Evolutionary conservation across 2,113 vertebrate genomes (phyloP), one percentile per base, ranked within the genome.

Genomic region (Azemiops feae): DNA sequence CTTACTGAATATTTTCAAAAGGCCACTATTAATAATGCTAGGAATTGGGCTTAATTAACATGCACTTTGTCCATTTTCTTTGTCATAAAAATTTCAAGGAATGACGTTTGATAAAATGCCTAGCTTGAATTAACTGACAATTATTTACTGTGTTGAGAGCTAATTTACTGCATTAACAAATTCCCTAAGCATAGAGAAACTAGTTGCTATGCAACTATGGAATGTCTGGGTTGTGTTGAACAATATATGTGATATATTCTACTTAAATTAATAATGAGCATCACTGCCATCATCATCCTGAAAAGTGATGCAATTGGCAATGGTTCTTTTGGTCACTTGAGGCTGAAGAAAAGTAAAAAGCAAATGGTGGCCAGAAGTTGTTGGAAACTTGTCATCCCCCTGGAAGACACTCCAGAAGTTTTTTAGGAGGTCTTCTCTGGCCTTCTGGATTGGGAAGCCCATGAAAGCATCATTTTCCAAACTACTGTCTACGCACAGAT

Each of bases 121-220:
- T 45, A 39, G 74, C 93, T 92, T 89, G 94, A 89, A 90, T 50
- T 74, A 81, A 43, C 34, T 43, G 74, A 81, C 74, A 81, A 81
- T 81, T 81, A 81, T 81, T 74, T 43, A 81, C 3, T 81, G 18
- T 22, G 18, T 81, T 81, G 74, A 81, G 92, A 95, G 97, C 88
- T 91, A 96, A 93, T 92, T 87, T 92, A 95, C 92, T 96, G 92
- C 89, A 96, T 97, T 96, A 96, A 96, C 95, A 96, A 96, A 96
- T 96, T 92, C 47, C 47, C n/a, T 27, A 96, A 94, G 57, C 95
- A 96, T 93, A 94, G 96, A 96, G 96, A 96, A 95, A 89, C 94
- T 96, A 87, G 97, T 98, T 98, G 97, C 97, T 98, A 97, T 95
- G 97, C 97, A 97, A 97, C 97, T 86, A 92, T 53, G 90, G 47